Evolutionary conservation across 2,888 invertebrate genomes (phyloP), one percentile per base, ranked within the genome.

Genomic region (Conchocele bisecta): DNA sequence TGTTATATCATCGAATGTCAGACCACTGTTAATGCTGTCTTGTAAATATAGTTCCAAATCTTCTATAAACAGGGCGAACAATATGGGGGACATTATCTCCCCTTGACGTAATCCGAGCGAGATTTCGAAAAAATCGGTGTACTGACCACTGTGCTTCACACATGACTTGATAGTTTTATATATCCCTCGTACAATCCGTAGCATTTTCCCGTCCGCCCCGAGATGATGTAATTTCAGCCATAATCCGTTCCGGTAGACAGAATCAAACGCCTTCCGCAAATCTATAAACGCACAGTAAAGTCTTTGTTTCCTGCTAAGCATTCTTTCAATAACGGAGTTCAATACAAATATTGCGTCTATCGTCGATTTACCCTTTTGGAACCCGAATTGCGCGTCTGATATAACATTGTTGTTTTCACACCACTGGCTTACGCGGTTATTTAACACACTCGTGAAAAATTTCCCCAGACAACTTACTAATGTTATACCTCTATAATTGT

Each of bases 401-500:
- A 69, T 13, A 11, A 44, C 33, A 35, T 50, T 28, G 44, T 69
- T 51, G 22, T 51, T 20, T 35, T 50, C 58, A 51, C 13, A 13
- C 51, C 42, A 57, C 0, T 6, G 22, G 28, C 2, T 50, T 6
- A 53, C 26, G 13, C 64, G 22, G 17, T 54, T 58, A 58, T 69
- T 64, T 15, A 69, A 29, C 13, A 64, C 20, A 22, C 46, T 29
- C 1, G 70, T 65, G 44, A 57, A 70, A 31, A 65, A 39, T 48
- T 70, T 63, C 2, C 58, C 13, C 13, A 65, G 31, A 44, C 70
- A 70, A 26, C 64, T 70, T 1, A 46, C 31, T 3, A 70, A 26
- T 13, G 54, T 65, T 13, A 69, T 57, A 9, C 65, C 59, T 28
- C 67, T 48, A 28, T 73, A 73, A 58, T 67, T 73, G 29, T 63